These are phyloP conservation scores for Aspidiotus destructor DNA, from an alignment of 2,888 invertebrate genomes.

Conservation along the genomic window DNA sequence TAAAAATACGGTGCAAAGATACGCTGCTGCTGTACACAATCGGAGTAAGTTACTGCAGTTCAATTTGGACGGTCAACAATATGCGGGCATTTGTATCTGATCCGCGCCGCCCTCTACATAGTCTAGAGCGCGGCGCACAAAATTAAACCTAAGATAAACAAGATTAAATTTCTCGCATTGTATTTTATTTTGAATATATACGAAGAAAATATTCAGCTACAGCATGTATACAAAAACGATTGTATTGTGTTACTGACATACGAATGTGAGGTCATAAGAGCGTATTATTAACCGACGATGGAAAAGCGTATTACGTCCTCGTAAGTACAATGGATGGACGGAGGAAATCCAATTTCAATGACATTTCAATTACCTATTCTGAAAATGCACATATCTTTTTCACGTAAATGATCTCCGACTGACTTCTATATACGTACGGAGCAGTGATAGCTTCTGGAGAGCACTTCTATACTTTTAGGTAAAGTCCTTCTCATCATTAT, in stretches of 20 bases:
- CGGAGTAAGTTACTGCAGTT: no score
- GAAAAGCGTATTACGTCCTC: conserved; percentile 13
- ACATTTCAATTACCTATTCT: conserved; percentile 29
- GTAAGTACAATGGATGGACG: not conserved
- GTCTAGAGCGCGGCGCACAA: not conserved
- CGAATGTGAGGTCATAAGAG: conserved; percentile 26
- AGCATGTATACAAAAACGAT: not conserved
- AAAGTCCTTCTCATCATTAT: no score
- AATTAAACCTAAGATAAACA: conserved; percentile 31
- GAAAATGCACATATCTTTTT: conserved; percentile 7
- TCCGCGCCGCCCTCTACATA: not conserved
- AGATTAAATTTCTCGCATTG: conserved; percentile 31
- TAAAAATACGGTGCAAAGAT: not conserved
- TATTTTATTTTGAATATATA: conserved; percentile 19
- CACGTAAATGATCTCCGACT: conserved; percentile 3
- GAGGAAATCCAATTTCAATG: conserved; percentile 25
- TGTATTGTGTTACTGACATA: conserved; percentile 28
- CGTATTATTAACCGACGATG: conserved; percentile 23
- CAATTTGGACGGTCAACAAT: not conserved
- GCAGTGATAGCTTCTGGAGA: not conserved
- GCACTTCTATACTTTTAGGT: no score
- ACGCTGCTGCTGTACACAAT: not conserved
- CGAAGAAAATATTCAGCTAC: not conserved
- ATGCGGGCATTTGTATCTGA: not conserved
- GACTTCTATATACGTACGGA: not conserved